Percentiles rank a stretch among this genome's conserved stretches.
phyloP scores from a whole-genome alignment of 2,113 vertebrate species.

The Marcusenius ussheri region DNA sequence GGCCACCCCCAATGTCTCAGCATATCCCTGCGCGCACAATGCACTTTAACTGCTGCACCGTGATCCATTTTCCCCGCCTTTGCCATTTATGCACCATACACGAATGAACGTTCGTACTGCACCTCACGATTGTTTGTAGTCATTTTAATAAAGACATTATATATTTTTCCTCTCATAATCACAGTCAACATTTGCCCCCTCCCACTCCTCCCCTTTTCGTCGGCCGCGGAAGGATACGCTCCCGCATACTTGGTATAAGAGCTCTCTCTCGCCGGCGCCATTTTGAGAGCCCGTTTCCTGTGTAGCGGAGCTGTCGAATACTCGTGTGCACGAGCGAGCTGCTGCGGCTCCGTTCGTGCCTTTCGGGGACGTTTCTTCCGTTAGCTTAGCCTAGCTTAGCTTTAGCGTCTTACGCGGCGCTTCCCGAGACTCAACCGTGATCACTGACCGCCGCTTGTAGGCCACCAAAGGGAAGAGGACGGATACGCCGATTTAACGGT shows the following conservation, averaged over 20 bases:
- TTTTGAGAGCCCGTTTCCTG: constrained; percentile 64
- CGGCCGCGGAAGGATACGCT: constrained; percentile 69
- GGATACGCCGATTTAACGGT: constrained; percentile 20
- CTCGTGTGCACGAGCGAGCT: constrained; percentile 39
- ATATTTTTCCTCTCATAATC: not conserved
- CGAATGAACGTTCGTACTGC: too few relatives aligned
- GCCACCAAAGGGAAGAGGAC: constrained; percentile 15
- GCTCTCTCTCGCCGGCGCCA: constrained; percentile 60
- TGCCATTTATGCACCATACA: not conserved
- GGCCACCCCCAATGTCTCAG: constrained; percentile 28
- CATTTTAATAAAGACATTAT: not conserved
- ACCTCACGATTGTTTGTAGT: not conserved
- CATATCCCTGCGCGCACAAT: constrained; percentile 37
- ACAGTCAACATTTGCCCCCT: not conserved
- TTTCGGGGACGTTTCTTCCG: not conserved
- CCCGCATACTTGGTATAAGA: constrained; percentile 53
- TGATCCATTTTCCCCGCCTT: not conserved
- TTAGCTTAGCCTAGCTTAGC: not conserved
- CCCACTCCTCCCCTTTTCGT: constrained; percentile 46
- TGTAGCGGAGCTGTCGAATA: constrained; percentile 33
- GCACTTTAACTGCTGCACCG: constrained; percentile 9
- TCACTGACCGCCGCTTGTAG: not conserved
- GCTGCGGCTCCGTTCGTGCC: constrained; percentile 40
- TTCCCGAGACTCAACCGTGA: not conserved
- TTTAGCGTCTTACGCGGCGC: not conserved